Evolutionary conservation across 2,797 vertebrate species (phyloP).

Genomic region (Choloepus didactylus): DNA sequence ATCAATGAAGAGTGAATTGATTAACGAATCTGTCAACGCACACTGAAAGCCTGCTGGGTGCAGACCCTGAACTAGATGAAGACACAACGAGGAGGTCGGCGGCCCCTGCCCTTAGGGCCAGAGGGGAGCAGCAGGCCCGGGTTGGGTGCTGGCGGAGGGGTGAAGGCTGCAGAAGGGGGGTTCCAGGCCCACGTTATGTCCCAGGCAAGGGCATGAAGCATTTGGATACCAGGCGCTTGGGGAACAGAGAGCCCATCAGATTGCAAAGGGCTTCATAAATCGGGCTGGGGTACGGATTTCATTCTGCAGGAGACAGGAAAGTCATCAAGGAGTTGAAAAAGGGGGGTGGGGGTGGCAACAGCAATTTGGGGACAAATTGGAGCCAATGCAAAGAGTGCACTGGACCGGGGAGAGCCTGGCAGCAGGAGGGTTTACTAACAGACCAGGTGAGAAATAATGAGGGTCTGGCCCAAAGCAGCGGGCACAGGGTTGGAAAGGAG

Average conservation of each 20-base stretch:
- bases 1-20: background rate
- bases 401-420: too few relatives aligned
- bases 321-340: background rate
- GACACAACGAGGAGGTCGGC: too few relatives aligned
- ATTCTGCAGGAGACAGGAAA: background rate
- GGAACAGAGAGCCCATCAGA: too few relatives aligned
- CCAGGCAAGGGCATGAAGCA: too few relatives aligned
- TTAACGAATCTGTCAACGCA: background rate
- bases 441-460: too few relatives aligned
- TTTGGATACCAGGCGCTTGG: background rate
- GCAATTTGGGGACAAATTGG: background rate
- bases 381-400: background rate
- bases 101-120: fast-evolving
- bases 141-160: background rate
- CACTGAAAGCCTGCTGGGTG: background rate
- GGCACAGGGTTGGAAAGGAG: background rate
- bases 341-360: background rate
- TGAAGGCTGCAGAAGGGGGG: background rate
- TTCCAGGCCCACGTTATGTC: too few relatives aligned
- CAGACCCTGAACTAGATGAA: background rate
- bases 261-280: background rate
- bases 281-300: background rate
- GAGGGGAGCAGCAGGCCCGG: fast-evolving
- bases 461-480: background rate
- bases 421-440: background rate